Conservation (phyloP, 2,888 invertebrate species). For the Danaus chrysippus region DNA sequence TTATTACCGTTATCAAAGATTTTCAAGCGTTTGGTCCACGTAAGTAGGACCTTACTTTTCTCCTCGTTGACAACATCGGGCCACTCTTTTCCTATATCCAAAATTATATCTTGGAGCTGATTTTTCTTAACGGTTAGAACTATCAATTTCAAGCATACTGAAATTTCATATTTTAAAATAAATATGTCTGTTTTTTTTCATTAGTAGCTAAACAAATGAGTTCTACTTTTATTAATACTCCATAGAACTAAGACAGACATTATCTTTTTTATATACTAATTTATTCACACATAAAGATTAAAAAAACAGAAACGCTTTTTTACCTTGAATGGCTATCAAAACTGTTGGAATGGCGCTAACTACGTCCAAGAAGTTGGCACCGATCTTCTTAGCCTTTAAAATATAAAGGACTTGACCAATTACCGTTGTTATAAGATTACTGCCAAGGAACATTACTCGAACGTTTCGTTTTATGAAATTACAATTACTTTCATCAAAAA, state of each 20-base stretch:
- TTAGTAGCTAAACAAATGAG: too few species aligned
- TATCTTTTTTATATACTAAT: too few species aligned
- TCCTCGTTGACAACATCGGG: slow-evolving; percentile 21
- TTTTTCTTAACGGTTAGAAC: slow-evolving; percentile 28
- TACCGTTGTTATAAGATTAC: slow-evolving; percentile 22
- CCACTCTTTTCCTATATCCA: slow-evolving; percentile 36
- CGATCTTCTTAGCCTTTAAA: slow-evolving; percentile 25
- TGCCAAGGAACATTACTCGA: slow-evolving; percentile 18
- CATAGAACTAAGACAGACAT: too few species aligned
- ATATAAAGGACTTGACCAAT: slow-evolving; percentile 30
- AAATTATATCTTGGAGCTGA: slow-evolving; percentile 28
- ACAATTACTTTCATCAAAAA: slow-evolving; percentile 28
- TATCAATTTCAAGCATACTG: slow-evolving; percentile 35
- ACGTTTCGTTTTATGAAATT: slow-evolving; percentile 18
- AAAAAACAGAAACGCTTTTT: background rate
- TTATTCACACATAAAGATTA: too few species aligned
- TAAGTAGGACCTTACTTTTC: slow-evolving; percentile 22
- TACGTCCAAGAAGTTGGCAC: slow-evolving; percentile 33
- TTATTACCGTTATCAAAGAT: slow-evolving; percentile 27
- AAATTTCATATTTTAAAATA: slow-evolving; percentile 13
- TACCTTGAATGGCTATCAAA: slow-evolving; percentile 33
- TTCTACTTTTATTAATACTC: too few species aligned
- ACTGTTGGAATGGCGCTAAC: slow-evolving; percentile 31
- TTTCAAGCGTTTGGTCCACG: slow-evolving; percentile 28
- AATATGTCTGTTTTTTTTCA: too few species aligned